Evolutionary conservation across 2,888 invertebrate species (phyloP).

Genomic region (Microctonus aethiopoides): DNA sequence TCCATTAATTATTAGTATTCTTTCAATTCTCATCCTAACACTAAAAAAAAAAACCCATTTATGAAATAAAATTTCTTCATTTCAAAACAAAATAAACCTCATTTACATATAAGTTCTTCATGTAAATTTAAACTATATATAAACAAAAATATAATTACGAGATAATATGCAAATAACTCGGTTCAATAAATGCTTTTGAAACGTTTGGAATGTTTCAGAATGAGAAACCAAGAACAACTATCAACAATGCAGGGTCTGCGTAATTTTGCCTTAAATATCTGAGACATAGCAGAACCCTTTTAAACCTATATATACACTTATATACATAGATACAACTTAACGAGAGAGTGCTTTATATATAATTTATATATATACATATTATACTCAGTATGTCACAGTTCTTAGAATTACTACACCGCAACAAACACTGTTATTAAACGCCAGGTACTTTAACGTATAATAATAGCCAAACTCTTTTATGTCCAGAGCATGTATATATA

Average conservation of each 20-base stretch:
- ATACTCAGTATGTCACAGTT: constrained; percentile 21
- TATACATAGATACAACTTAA: no score
- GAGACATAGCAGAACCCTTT: constrained; percentile 24
- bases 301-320: no score
- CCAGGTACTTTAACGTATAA: constrained; percentile 34
- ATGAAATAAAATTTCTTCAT: no score
- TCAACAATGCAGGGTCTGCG: constrained; percentile 27
- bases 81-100: no score
- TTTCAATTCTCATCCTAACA: no score
- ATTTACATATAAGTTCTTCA: no score
- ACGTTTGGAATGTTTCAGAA: constrained; percentile 29
- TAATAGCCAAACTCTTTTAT: constrained; percentile 26
- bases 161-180: background rate
- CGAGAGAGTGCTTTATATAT: no score
- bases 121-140: background rate
- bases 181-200: constrained; percentile 1
- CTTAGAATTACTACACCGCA: constrained; percentile 27
- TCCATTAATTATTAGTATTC: no score
- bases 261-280: constrained; percentile 34
- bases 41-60: no score
- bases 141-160: background rate
- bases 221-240: constrained; percentile 13
- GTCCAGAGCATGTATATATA: background rate
- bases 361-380: no score
- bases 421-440: constrained; percentile 36